Percentiles rank a stretch among this genome's conserved stretches.
These are phyloP conservation scores for Lepidiolamprologus cunningtoni DNA, from an alignment of 2,113 vertebrate genomes.

Conservation along the genomic window DNA sequence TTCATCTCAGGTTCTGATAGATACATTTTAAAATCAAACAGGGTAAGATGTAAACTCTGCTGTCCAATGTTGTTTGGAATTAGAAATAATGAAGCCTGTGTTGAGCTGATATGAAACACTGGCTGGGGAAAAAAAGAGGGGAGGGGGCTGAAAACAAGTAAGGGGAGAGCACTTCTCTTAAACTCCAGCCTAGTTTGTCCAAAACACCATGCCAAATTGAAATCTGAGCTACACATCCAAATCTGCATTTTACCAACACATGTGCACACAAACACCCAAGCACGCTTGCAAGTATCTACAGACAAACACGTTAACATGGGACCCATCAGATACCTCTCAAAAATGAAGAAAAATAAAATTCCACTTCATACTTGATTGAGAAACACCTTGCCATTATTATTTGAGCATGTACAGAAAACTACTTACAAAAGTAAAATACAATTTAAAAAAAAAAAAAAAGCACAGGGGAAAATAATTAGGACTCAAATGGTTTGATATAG, in stretches of 20 bases:
- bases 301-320: conserved; percentile 26
- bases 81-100: conserved; percentile 9
- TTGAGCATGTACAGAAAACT: conserved; percentile 51
- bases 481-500: conserved; percentile 64
- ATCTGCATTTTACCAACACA: conserved; percentile 24
- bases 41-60: conserved; percentile 18
- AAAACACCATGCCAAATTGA: conserved; percentile 5
- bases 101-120: conserved; percentile 6
- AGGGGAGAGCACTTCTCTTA: background rate
- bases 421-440: conserved; percentile 48
- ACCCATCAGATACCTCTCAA: background rate
- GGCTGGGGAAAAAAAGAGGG: background rate
- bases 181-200: conserved; percentile 23
- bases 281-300: conserved; percentile 20
- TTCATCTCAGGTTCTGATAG: conserved; percentile 9
- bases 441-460: background rate
- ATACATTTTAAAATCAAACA: conserved; percentile 28
- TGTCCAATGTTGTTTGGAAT: conserved; percentile 18
- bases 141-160: background rate
- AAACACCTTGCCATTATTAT: conserved; percentile 35
- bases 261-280: conserved; percentile 30
- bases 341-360: background rate
- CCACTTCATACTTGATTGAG: conserved; percentile 18
- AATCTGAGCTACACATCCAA: conserved; percentile 28
- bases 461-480: conserved; percentile 33